A percentile compares a stretch with the other conserved stretches of the same genome.
These are phyloP conservation scores for Erebia ligea DNA, from an alignment of 2,888 invertebrate genomes.

Conservation along the genomic window DNA sequence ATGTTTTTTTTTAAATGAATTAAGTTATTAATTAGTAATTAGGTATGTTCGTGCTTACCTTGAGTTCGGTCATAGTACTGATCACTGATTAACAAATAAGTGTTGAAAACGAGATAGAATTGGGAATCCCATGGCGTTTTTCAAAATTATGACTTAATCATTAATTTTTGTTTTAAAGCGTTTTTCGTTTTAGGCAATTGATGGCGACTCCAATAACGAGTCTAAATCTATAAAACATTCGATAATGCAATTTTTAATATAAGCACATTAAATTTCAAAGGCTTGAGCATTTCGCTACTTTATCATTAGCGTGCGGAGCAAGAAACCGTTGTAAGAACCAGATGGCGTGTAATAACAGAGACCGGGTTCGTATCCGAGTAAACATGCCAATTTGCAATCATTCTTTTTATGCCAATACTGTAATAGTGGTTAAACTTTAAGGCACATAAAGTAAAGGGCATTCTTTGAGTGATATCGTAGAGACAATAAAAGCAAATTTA, in stretches of 20 bases:
- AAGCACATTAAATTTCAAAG: conserved; percentile 40
- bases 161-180: neutral
- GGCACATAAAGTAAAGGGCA: neutral
- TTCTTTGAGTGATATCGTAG: neutral
- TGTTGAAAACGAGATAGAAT: neutral
- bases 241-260: conserved; percentile 38
- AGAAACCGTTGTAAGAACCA: conserved; percentile 42
- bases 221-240: conserved; percentile 30
- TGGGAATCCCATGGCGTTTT: neutral
- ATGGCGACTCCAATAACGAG: conserved; percentile 13
- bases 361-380: conserved; percentile 38
- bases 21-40: neutral
- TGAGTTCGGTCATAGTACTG: neutral
- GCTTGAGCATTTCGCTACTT: conserved; percentile 41
- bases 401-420: conserved; percentile 43
- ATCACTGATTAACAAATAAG: neutral
- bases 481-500: neutral
- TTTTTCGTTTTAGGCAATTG: neutral
- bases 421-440: conserved; percentile 33
- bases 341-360: conserved; percentile 46
- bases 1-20: neutral
- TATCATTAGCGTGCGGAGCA: conserved; percentile 40
- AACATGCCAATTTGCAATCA: conserved; percentile 44
- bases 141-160: neutral
- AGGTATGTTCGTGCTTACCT: neutral